A percentile compares a stretch with the other conserved stretches of the same genome.
Conservation (phyloP, 2,797 vertebrate genomes). For the Podargus strigoides region DNA sequence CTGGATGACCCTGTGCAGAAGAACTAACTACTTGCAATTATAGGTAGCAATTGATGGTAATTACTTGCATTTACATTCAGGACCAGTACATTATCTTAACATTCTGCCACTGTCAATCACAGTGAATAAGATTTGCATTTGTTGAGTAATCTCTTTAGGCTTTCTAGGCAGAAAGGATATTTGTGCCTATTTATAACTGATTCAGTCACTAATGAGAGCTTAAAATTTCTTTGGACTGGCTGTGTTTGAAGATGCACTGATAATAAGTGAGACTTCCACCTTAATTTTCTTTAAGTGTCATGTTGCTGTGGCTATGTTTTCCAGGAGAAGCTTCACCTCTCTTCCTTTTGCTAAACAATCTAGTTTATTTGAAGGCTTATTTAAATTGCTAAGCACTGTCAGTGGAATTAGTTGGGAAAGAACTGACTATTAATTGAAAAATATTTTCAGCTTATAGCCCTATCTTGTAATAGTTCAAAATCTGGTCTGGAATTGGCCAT, state of each 20-base stretch:
- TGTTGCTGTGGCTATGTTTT: neutral
- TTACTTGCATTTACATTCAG: neutral
- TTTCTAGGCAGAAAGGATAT: constrained; percentile 1
- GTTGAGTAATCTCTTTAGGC: neutral
- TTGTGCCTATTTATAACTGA: constrained; percentile 30
- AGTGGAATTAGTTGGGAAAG: neutral
- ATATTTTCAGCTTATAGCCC: neutral
- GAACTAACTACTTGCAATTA: neutral
- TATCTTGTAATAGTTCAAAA: neutral
- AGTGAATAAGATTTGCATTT: neutral
- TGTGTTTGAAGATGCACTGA: neutral
- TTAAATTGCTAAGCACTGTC: constrained; percentile 4
- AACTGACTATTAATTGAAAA: neutral
- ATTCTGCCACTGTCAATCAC: neutral
- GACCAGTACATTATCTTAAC: neutral
- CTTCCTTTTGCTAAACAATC: neutral
- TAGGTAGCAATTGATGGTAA: neutral
- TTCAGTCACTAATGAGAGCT: neutral
- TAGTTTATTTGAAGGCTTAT: neutral
- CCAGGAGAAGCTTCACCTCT: neutral
- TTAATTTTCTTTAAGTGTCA: neutral
- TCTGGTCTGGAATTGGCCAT: neutral
- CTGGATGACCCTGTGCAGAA: neutral
- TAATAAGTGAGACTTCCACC: neutral
- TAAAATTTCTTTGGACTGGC: neutral